Percentiles rank a stretch among this genome's conserved stretches.
Evolutionary conservation across 2,888 invertebrate genomes (phyloP).

Genomic region (Acrobasis suavella): DNA sequence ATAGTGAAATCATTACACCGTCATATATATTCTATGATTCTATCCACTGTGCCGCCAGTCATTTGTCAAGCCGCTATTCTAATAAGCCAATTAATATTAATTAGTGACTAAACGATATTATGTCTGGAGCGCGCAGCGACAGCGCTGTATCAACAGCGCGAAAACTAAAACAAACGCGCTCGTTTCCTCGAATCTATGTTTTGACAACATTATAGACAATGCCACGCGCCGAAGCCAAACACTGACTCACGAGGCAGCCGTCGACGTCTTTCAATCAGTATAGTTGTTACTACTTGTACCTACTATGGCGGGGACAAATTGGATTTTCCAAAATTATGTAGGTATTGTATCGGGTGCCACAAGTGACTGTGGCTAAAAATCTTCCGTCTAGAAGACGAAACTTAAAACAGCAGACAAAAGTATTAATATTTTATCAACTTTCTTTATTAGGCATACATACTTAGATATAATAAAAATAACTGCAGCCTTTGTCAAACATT

Average conservation of each 20-base stretch:
- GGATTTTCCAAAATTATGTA: not conserved
- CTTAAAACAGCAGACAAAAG: too few relatives aligned
- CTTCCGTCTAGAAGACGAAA: too few relatives aligned
- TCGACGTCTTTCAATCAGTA: conserved; percentile 21
- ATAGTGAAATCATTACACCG: not conserved
- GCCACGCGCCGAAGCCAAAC: conserved; percentile 76
- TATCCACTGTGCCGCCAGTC: not conserved
- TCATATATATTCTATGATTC: not conserved
- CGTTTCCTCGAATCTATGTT: conserved; percentile 67
- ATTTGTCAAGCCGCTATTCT: conserved; percentile 2
- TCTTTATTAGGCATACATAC: too few relatives aligned
- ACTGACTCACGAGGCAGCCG: conserved; percentile 42
- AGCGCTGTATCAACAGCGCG: conserved; percentile 36
- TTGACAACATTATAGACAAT: conserved; percentile 68
- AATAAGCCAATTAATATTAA: not conserved
- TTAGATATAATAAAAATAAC: too few relatives aligned
- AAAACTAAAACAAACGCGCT: conserved; percentile 59
- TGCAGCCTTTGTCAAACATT: too few relatives aligned
- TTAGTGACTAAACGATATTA: conserved; percentile 19
- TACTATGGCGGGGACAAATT: not conserved
- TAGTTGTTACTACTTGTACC: not conserved
- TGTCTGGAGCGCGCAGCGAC: conserved; percentile 10
- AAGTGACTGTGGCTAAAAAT: too few relatives aligned
- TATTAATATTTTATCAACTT: too few relatives aligned
- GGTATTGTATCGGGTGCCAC: too few relatives aligned